Conservation (phyloP, 2,113 vertebrate species). For the Felis chaus region DNA sequence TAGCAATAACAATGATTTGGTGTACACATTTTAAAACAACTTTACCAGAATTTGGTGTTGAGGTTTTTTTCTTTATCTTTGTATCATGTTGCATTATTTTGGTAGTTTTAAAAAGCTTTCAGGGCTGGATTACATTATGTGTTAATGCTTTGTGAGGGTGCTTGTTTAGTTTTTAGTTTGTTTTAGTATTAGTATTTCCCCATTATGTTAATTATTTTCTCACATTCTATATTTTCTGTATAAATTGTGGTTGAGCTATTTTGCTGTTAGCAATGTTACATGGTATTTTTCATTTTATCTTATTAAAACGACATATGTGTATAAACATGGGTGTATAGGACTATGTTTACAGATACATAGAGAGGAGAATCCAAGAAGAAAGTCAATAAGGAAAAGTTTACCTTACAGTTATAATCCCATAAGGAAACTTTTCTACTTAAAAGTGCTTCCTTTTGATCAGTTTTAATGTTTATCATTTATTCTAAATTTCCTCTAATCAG, state of each 20-base stretch:
- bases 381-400: not conserved
- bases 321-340: not conserved
- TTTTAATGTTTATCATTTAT: constrained; percentile 22
- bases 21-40: not conserved
- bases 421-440: constrained; percentile 12
- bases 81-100: not conserved
- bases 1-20: not conserved
- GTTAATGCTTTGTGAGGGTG: not conserved
- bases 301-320: not conserved
- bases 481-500: not conserved
- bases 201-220: not conserved
- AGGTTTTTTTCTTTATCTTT: not conserved
- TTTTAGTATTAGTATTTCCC: not conserved
- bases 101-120: not conserved
- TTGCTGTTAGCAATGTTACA: not conserved
- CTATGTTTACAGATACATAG: not conserved
- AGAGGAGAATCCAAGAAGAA: not conserved
- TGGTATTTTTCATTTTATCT: not conserved
- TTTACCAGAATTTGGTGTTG: not conserved
- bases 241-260: not conserved
- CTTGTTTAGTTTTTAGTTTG: not conserved
- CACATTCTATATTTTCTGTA: not conserved
- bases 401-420: not conserved
- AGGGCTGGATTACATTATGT: not conserved
- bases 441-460: constrained; percentile 32